Percentiles rank a stretch among this genome's conserved stretches.
Evolutionary conservation across 2,113 vertebrate genomes (phyloP).

Genomic region (Sylvia atricapilla): DNA sequence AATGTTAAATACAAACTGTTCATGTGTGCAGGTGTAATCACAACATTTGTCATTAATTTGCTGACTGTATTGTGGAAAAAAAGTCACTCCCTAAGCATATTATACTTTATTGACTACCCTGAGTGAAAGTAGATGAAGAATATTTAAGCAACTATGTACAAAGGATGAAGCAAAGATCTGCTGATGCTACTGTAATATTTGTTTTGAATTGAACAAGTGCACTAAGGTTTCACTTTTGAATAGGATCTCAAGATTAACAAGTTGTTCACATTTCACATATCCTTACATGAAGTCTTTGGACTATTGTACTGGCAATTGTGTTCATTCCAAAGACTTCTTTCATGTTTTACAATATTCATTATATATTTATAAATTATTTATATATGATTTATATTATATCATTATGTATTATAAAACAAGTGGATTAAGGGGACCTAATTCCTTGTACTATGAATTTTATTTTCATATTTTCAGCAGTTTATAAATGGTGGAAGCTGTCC

Average conservation of each 20-base stretch:
- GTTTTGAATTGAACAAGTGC: not conserved
- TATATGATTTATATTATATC: too few species aligned
- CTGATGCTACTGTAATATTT: not conserved
- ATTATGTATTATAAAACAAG: not conserved
- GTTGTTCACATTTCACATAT: not conserved
- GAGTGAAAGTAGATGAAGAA: not conserved
- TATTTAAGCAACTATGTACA: not conserved
- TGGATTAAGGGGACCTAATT: not conserved
- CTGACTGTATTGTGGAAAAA: not conserved
- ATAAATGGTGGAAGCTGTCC: not conserved
- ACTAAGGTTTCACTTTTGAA: not conserved
- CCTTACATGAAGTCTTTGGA: too few species aligned
- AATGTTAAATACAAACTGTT: not conserved
- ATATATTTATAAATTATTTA: too few species aligned
- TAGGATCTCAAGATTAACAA: not conserved
- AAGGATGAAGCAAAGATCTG: not conserved
- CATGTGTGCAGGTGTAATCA: not conserved
- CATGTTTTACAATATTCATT: not conserved
- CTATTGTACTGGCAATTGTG: not conserved
- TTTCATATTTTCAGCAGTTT: not conserved
- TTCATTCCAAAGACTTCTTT: not conserved
- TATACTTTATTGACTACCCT: not conserved
- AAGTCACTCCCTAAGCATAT: not conserved
- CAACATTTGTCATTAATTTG: not conserved
- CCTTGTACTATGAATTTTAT: not conserved